Percentiles rank a stretch among this genome's conserved stretches.
phyloP scores from a whole-genome alignment of 2,113 vertebrate genomes.

The Laticauda laticaudata region DNA sequence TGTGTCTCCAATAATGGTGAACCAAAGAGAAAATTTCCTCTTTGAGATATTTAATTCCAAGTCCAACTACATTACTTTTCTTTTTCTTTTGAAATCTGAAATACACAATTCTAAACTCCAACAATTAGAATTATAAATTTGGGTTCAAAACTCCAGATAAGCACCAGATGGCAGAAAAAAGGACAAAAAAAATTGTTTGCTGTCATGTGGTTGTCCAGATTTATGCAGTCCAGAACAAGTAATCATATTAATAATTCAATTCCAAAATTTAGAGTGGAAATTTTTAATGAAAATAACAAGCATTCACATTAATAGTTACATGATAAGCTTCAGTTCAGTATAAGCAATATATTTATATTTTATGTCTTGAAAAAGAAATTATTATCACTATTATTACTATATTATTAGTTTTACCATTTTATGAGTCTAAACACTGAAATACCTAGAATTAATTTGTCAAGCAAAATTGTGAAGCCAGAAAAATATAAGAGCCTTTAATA shows the following conservation, averaged over 20 bases:
- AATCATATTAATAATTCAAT: neutral
- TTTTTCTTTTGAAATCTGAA: constrained; percentile 25
- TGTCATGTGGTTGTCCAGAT: neutral
- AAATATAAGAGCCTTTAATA: constrained; percentile 58
- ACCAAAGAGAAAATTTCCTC: neutral
- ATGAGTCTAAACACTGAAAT: constrained; percentile 66
- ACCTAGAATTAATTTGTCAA: constrained; percentile 68
- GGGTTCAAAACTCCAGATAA: neutral
- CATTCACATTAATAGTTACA: constrained; percentile 24
- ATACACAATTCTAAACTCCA: constrained; percentile 29
- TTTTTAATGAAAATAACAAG: constrained; percentile 23
- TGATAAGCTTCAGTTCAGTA: constrained; percentile 23
- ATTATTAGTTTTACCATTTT: constrained; percentile 54
- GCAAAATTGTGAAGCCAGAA: constrained; percentile 66
- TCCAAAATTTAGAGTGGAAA: constrained; percentile 10
- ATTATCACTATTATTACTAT: constrained; percentile 41
- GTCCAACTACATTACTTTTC: neutral
- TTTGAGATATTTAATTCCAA: neutral
- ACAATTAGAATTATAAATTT: constrained; percentile 4
- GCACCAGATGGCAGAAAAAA: neutral
- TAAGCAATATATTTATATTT: neutral
- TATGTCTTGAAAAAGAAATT: constrained; percentile 39
- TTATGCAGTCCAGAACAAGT: neutral
- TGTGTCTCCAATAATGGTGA: neutral
- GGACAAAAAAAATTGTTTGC: neutral